phyloP scores from a whole-genome alignment of 2,888 invertebrate species.

The Dexiosoma caninum region DNA sequence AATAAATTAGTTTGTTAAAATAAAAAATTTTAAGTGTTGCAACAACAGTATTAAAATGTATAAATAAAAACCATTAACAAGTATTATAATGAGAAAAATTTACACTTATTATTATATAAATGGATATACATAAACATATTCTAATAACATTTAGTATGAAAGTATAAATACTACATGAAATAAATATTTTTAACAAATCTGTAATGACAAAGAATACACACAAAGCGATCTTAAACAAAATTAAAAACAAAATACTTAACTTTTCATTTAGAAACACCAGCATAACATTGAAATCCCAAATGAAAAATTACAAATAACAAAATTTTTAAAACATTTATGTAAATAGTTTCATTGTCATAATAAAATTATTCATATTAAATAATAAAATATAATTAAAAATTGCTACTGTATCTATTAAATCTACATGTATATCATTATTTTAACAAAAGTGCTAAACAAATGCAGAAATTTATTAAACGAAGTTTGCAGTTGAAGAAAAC shows the following conservation, averaged over 20 bases:
- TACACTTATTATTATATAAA: slow-evolving; percentile 6
- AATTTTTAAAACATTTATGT: slow-evolving; percentile 38
- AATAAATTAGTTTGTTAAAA: not conserved
- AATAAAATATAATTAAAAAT: slow-evolving; percentile 16
- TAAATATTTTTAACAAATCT: slow-evolving; percentile 14
- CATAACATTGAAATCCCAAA: slow-evolving; percentile 19
- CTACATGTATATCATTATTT: slow-evolving; percentile 64
- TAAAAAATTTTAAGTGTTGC: slow-evolving; percentile 24
- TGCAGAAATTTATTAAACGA: slow-evolving; percentile 47
- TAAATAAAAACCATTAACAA: slow-evolving; percentile 15
- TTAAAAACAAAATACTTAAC: slow-evolving; percentile 21
- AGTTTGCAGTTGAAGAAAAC: slow-evolving; percentile 19
- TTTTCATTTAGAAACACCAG: slow-evolving; percentile 12
- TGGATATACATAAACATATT: slow-evolving; percentile 7
- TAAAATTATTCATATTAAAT: slow-evolving; percentile 10
- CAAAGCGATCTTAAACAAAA: not conserved
- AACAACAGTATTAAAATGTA: slow-evolving; percentile 24
- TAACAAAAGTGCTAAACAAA: slow-evolving; percentile 38
- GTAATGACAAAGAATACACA: slow-evolving; percentile 29
- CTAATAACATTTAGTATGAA: slow-evolving; percentile 15
- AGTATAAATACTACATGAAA: slow-evolving; percentile 8
- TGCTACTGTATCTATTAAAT: slow-evolving; percentile 59
- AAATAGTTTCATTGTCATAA: slow-evolving; percentile 53
- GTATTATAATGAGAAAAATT: not conserved
- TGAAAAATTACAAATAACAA: slow-evolving; percentile 14